A percentile compares a stretch with the other conserved stretches of the same genome.
Evolutionary conservation across 2,113 vertebrate species (phyloP).

Genomic region (Canis aureus): DNA sequence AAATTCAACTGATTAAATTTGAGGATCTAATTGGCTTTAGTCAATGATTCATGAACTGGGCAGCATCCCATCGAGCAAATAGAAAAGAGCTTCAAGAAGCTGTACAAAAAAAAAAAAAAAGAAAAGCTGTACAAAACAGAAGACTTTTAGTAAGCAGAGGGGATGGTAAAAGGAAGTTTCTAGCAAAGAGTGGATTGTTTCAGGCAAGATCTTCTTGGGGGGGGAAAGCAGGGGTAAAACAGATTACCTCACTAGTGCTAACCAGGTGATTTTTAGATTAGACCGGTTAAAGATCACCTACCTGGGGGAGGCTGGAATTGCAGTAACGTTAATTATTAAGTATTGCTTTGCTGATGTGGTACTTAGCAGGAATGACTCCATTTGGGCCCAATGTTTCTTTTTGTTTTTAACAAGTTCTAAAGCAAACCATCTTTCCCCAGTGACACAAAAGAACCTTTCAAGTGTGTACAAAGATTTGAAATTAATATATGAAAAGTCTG

Average conservation of each 20-base stretch:
- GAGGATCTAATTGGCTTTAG: not conserved
- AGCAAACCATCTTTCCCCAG: not conserved
- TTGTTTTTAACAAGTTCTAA: not conserved
- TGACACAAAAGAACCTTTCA: constrained; percentile 42
- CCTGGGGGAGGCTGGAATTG: not conserved
- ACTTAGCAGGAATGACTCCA: not conserved
- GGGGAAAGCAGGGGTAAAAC: not conserved
- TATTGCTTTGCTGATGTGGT: not conserved
- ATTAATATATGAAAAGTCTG: not conserved
- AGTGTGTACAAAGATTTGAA: constrained; percentile 37
- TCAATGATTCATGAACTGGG: not conserved
- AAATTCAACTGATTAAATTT: not conserved
- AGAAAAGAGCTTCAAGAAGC: not conserved
- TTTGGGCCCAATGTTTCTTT: not conserved
- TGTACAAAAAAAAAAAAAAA: not conserved
- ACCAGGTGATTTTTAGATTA: not conserved
- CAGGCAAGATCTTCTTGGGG: not conserved
- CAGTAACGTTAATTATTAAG: not conserved
- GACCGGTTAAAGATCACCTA: not conserved
- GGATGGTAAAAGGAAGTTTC: not conserved
- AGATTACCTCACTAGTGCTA: not conserved
- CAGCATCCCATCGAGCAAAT: not conserved
- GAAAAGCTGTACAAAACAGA: not conserved
- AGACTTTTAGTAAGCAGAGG: not conserved
- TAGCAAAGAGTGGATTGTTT: not conserved